phyloP scores from a whole-genome alignment of 2,888 invertebrate species.

The Plebejus melissa region DNA sequence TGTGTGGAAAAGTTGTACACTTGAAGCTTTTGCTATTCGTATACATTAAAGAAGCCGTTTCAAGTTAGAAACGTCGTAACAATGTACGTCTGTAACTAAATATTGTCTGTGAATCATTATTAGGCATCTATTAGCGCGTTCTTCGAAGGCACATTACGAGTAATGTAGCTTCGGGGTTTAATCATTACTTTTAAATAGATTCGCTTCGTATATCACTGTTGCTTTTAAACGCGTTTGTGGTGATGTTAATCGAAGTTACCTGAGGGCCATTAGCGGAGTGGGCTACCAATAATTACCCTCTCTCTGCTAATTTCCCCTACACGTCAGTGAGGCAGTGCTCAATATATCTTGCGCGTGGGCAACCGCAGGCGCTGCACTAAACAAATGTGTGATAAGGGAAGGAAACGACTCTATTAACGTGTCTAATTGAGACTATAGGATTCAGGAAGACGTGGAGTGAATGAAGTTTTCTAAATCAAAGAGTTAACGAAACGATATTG shows the following conservation, averaged over 20 bases:
- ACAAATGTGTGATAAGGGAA: conserved; percentile 11
- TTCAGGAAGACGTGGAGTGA: background rate
- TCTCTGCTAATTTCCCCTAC: conserved; percentile 50
- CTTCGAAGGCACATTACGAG: conserved; percentile 14
- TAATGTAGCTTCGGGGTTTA: conserved; percentile 24
- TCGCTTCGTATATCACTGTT: conserved; percentile 51
- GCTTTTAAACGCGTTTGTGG: conserved; percentile 48
- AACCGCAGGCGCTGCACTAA: conserved; percentile 1
- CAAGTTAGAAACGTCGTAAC: background rate
- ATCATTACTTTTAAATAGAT: conserved; percentile 46
- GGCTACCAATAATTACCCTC: conserved; percentile 46
- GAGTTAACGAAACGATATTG: no score
- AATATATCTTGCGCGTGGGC: conserved; percentile 19
- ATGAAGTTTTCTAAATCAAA: background rate
- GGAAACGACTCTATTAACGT: conserved; percentile 4
- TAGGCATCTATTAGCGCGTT: background rate
- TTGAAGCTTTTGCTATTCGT: background rate
- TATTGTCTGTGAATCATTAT: conserved; percentile 9
- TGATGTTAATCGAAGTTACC: conserved; percentile 60
- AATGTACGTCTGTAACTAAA: background rate
- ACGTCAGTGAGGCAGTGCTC: conserved; percentile 31
- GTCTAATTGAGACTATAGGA: background rate
- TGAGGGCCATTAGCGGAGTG: conserved; percentile 40
- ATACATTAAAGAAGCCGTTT: background rate
- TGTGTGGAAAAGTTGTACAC: background rate